Evolutionary conservation across 2,113 vertebrate genomes (phyloP).

Genomic region (mouse (Mus musculus)): GRCm39 chr7:123279501-123280000

Average conservation of each 20-base stretch:
- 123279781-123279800: constrained; percentile 40
- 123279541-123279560: not conserved
- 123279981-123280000: constrained; percentile 71
- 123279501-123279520: no score
- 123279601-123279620: constrained; percentile 28
- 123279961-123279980: constrained; percentile 76
- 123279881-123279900: constrained; percentile 73
- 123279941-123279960: constrained; percentile 70
- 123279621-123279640: constrained; percentile 56
- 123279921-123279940: constrained; percentile 70
- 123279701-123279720: constrained; percentile 54
- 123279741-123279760: constrained; percentile 73
- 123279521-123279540: not conserved
- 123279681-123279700: not conserved
- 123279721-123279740: constrained; percentile 58
- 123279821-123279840: constrained; percentile 49
- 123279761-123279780: constrained; percentile 83
- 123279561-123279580: constrained; percentile 14
- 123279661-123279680: constrained; percentile 49
- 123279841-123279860: constrained; percentile 62
- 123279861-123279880: not conserved
- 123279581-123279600: not conserved
- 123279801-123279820: constrained; percentile 64
- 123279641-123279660: not conserved
- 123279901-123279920: constrained; percentile 69